Base-by-base conservation (phyloP, 2,113 vertebrate species). In the Aviceda subcristata region DNA sequence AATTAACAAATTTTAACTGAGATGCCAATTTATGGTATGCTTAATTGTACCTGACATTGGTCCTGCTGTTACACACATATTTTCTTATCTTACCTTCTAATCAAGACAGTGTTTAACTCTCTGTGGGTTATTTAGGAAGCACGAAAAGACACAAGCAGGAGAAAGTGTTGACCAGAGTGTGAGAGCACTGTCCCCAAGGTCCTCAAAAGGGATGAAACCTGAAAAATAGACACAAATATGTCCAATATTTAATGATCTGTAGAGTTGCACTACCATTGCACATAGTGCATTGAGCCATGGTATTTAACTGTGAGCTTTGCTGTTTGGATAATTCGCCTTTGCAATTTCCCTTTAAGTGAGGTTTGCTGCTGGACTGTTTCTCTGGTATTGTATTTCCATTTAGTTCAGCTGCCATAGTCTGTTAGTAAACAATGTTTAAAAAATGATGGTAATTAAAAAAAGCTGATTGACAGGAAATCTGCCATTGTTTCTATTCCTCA, bases 1-100 rank as follows among this genome's bases (percentile, higher is more conserved):
- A 93, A 94, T 6, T 59, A 22, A 62, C 17, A 93, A 81, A 88
- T 36, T 90, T 74, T 86, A 85, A 75, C 50, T 76, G 53, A 75
- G 34, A 76, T 51, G 7, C 27, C 23, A 68, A 22, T 88, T 95
- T 92, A 48, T 43, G 6, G 3, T 50, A 29, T 74, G 5, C 17
- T 79, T 92, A 90, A 85, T 71, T 91, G 30, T 41, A 83, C n/a
- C 56, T 73, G 55, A 85, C 87, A 79, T 27, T 38, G 7, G 17
- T 78, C 29, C 29, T 46, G 50, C 21, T 68, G 22, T 48, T 72
- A 57, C 20, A 81, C 6, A 57, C 46, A 21, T 48, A 86, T 79
- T 88, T 88, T 50, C 38, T 85, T 75, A 46, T 78, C 74, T 80
- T 56, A 34, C 13, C 10, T 72, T 90, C 12, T 82, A 43, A 56